Evolutionary conservation across 2,888 invertebrate species (phyloP).

Genomic region (Caenorhabditis becei): DNA sequence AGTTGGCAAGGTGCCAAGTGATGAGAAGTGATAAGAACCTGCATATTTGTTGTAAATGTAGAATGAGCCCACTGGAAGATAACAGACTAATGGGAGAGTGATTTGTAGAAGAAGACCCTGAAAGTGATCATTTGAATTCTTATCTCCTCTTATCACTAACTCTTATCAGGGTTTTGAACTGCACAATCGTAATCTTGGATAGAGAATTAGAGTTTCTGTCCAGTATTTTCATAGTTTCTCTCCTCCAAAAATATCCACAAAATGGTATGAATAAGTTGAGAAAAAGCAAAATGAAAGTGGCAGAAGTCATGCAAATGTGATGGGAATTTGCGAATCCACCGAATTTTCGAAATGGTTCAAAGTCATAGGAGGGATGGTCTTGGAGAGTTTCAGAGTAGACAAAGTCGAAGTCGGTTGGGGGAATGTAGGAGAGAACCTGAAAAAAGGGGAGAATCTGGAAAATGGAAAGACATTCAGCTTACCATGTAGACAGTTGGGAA

Average conservation of each 20-base stretch:
- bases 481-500: slow-evolving; percentile 18
- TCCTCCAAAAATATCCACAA: slow-evolving; percentile 1
- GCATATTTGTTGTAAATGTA: neutral
- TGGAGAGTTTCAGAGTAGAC: slow-evolving; percentile 39
- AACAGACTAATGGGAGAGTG: neutral
- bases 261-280: neutral
- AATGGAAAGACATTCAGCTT: slow-evolving; percentile 1
- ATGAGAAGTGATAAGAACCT: too few relatives aligned
- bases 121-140: too few relatives aligned
- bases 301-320: slow-evolving; percentile 14
- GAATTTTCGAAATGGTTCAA: slow-evolving; percentile 18
- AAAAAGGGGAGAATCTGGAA: too few relatives aligned
- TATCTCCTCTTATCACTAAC: too few relatives aligned
- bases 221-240: slow-evolving; percentile 1
- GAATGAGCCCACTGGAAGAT: neutral
- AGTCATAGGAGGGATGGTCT: slow-evolving; percentile 47
- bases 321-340: slow-evolving; percentile 55
- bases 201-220: neutral
- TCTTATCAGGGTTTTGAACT: neutral
- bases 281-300: neutral
- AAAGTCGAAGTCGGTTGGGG: slow-evolving; percentile 19
- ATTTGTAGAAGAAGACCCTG: too few relatives aligned
- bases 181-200: neutral
- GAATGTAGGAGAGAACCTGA: slow-evolving; percentile 53
- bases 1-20: too few relatives aligned